phyloP scores from a whole-genome alignment of 2,113 vertebrate genomes.

The Pan troglodytes region NHGRI_mPanTro3-v2.1_pri NC_072404.2:130014001-130014500 shows the following conservation, averaged over 20 bases:
- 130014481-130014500: slow-evolving; percentile 97
- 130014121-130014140: slow-evolving; percentile 76
- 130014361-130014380: slow-evolving; percentile 80
- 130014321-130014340: slow-evolving; percentile 74
- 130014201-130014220: slow-evolving; percentile 73
- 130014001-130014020: slow-evolving; percentile 89
- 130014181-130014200: slow-evolving; percentile 80
- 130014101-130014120: slow-evolving; percentile 87
- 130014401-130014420: slow-evolving; percentile 72
- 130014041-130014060: slow-evolving; percentile 88
- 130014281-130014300: slow-evolving; percentile 64
- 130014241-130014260: slow-evolving; percentile 66
- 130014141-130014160: slow-evolving; percentile 78
- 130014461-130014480: slow-evolving; percentile 94
- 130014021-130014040: slow-evolving; percentile 90
- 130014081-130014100: slow-evolving; percentile 85
- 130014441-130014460: slow-evolving; percentile 86
- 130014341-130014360: slow-evolving; percentile 80
- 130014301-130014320: slow-evolving; percentile 65
- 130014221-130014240: slow-evolving; percentile 65
- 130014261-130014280: slow-evolving; percentile 68
- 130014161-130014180: slow-evolving; percentile 76
- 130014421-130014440: slow-evolving; percentile 81
- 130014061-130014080: slow-evolving; percentile 89
- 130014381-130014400: slow-evolving; percentile 76